Conservation (phyloP, 2,888 invertebrate species). For the Lycophotia porphyrea region DNA sequence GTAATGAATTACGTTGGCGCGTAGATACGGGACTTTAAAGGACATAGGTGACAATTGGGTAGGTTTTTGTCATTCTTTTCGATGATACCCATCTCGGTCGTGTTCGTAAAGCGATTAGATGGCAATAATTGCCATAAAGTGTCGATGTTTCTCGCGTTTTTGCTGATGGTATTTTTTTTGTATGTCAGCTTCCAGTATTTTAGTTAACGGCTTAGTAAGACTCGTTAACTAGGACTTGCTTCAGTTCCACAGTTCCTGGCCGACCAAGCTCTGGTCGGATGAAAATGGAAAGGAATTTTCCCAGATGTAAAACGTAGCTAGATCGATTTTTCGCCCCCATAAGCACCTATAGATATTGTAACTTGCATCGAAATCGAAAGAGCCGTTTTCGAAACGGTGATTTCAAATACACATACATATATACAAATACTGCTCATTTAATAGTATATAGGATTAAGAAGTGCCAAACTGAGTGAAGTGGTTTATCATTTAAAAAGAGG, state of each 20-base stretch:
- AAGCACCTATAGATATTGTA: no score
- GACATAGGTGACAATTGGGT: constrained; percentile 57
- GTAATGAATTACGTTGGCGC: constrained; percentile 85
- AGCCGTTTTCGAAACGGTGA: no score
- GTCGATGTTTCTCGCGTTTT: constrained; percentile 42
- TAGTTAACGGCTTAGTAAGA: constrained; percentile 5
- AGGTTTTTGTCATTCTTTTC: constrained; percentile 35
- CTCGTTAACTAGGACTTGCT: not conserved
- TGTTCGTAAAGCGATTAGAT: constrained; percentile 38
- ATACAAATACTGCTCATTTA: no score
- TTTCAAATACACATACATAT: no score
- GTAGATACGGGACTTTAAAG: constrained; percentile 68
- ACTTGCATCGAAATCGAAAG: no score
- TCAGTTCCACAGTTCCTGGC: not conserved
- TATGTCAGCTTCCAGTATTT: constrained; percentile 1
- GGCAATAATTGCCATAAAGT: constrained; percentile 25
- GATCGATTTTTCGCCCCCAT: no score
- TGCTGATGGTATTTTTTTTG: constrained; percentile 18
- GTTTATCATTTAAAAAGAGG: no score
- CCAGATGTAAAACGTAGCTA: no score
- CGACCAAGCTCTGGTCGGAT: no score
- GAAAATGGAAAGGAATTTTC: no score
- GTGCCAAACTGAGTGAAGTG: no score
- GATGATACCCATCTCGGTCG: constrained; percentile 57
- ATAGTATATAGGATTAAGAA: no score